A percentile compares a stretch with the other conserved stretches of the same genome.
phyloP scores from a whole-genome alignment of 2,113 vertebrate species.

The Alligator sinensis region DNA sequence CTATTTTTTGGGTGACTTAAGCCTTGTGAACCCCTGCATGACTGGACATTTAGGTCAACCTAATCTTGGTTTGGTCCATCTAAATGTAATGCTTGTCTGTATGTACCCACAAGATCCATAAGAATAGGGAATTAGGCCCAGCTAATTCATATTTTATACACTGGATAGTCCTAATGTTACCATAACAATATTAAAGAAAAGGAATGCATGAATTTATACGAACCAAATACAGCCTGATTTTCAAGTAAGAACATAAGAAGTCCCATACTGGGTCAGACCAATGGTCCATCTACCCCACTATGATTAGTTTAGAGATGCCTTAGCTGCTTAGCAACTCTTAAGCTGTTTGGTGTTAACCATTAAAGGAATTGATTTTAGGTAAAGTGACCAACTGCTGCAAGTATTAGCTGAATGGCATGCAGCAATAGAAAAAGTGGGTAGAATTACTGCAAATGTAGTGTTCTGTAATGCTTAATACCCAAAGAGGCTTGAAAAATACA shows the following conservation, averaged over 20 bases:
- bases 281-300: neutral
- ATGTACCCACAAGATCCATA: neutral
- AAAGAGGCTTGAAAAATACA: neutral
- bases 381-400: neutral
- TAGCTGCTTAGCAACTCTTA: neutral
- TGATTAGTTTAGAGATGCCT: neutral
- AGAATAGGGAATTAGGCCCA: neutral
- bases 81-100: neutral
- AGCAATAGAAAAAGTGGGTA: neutral
- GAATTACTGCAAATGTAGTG: neutral
- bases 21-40: too few relatives aligned
- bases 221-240: neutral
- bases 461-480: neutral
- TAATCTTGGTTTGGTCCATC: too few relatives aligned
- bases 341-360: conserved; percentile 2
- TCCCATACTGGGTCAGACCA: neutral
- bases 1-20: too few relatives aligned
- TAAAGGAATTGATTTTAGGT: neutral
- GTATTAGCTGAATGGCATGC: neutral
- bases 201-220: neutral
- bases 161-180: neutral
- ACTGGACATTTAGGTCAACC: too few relatives aligned
- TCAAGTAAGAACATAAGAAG: neutral
- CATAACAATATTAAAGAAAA: neutral
- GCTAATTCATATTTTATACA: neutral